Conservation (phyloP, 2,888 invertebrate genomes). For the Cheilosia grossa region DNA sequence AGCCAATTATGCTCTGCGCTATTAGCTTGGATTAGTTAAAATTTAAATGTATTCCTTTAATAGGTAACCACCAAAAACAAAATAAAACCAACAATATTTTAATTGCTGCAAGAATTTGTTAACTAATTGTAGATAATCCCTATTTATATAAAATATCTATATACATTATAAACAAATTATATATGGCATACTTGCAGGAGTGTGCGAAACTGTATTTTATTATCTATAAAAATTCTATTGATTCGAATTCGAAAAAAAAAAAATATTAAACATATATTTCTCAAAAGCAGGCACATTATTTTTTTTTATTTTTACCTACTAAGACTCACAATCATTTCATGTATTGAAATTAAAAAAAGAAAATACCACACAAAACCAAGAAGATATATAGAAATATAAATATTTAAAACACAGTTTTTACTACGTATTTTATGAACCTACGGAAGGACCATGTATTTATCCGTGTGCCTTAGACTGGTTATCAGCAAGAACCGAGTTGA, state of each 20-base stretch:
- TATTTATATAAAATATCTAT: conserved; percentile 57
- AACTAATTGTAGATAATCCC: conserved; percentile 75
- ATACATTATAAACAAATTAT: conserved; percentile 49
- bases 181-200: conserved; percentile 37
- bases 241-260: conserved; percentile 54
- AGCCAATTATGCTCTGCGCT: conserved; percentile 51
- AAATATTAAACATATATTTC: conserved; percentile 45
- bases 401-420: conserved; percentile 15
- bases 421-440: neutral
- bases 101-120: conserved; percentile 71
- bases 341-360: conserved; percentile 52
- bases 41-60: conserved; percentile 56
- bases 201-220: conserved; percentile 62
- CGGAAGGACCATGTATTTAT: neutral
- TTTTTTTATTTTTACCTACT: conserved; percentile 45
- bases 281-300: conserved; percentile 66
- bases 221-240: conserved; percentile 42
- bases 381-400: conserved; percentile 47
- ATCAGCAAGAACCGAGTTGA: conserved; percentile 77
- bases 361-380: conserved; percentile 20
- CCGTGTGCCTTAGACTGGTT: conserved; percentile 73
- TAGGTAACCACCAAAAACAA: conserved; percentile 50
- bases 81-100: conserved; percentile 32
- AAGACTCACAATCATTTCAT: conserved; percentile 62
- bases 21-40: conserved; percentile 63